Conservation (phyloP, 2,113 vertebrate genomes). For the Fregetta grallaria region DNA sequence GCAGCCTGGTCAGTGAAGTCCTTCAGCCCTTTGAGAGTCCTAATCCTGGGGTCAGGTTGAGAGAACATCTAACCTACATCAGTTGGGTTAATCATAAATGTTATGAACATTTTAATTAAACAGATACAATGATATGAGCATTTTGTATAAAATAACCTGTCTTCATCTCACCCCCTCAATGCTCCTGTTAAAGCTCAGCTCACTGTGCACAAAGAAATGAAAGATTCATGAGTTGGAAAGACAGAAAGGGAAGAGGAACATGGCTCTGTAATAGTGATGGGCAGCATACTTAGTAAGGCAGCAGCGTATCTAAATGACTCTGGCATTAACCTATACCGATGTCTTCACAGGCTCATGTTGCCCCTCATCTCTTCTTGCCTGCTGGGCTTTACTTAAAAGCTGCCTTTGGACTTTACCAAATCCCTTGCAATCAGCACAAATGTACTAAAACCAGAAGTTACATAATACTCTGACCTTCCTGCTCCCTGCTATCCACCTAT, state of each 20-base stretch:
- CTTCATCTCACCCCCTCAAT: background rate
- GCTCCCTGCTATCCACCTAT: background rate
- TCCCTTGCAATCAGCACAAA: background rate
- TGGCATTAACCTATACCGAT: background rate
- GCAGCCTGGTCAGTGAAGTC: background rate
- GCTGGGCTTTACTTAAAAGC: background rate
- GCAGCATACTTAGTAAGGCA: background rate
- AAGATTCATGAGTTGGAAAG: constrained; percentile 25
- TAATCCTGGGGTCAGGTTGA: background rate
- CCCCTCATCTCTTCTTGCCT: background rate
- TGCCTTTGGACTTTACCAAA: background rate
- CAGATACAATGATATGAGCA: background rate
- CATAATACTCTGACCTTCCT: background rate
- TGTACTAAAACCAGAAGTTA: background rate
- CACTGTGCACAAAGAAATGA: background rate
- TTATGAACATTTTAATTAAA: constrained; percentile 3
- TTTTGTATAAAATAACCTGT: background rate
- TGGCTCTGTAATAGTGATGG: background rate
- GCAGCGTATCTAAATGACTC: background rate
- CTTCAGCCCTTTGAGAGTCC: background rate
- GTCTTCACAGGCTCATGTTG: background rate
- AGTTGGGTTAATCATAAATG: background rate
- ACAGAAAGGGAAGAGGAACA: background rate
- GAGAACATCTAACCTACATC: background rate
- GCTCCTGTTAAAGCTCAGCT: background rate